Evolutionary conservation across 2,113 vertebrate genomes (phyloP).

Genomic region (Limnothrissa miodon): DNA sequence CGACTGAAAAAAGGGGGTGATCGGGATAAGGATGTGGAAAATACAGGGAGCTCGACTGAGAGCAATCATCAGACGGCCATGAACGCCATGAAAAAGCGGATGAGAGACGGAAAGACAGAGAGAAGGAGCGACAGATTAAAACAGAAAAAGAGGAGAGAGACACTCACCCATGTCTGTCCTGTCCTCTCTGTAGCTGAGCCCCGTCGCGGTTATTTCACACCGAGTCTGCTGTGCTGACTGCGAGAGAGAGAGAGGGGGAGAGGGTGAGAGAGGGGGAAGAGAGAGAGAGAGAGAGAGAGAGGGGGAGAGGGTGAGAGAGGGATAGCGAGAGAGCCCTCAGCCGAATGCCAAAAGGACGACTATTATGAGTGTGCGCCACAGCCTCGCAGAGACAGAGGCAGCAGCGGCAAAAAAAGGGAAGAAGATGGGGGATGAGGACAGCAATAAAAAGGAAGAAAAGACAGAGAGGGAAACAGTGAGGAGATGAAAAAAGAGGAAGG

Average conservation of each 20-base stretch:
- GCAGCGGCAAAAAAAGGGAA: not conserved
- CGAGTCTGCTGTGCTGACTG: conserved; percentile 24
- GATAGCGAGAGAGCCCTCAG: conserved; percentile 25
- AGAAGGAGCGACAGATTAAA: not conserved
- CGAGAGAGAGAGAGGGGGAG: conserved; percentile 28
- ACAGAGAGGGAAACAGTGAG: conserved; percentile 1
- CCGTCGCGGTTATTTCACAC: not conserved
- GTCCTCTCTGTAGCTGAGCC: conserved; percentile 28
- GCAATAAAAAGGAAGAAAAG: not conserved
- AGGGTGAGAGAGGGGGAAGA: not conserved
- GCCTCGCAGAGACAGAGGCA: conserved; percentile 20
- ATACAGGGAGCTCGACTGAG: not conserved
- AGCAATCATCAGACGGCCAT: conserved; percentile 10
- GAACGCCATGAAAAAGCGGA: conserved; percentile 1
- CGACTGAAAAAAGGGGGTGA: conserved; percentile 27
- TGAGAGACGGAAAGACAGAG: not conserved
- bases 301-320: not conserved
- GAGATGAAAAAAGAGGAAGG: not conserved
- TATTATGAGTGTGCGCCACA: conserved; percentile 28
- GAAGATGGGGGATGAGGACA: not conserved
- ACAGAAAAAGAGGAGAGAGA: conserved; percentile 21
- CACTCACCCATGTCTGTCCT: conserved; percentile 39
- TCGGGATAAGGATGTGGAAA: not conserved
- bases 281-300: conserved; percentile 12
- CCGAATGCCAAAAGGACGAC: conserved; percentile 32